These are phyloP conservation scores for Meghimatium bilineatum DNA, from an alignment of 2,888 invertebrate species.

Conservation along the genomic window DNA sequence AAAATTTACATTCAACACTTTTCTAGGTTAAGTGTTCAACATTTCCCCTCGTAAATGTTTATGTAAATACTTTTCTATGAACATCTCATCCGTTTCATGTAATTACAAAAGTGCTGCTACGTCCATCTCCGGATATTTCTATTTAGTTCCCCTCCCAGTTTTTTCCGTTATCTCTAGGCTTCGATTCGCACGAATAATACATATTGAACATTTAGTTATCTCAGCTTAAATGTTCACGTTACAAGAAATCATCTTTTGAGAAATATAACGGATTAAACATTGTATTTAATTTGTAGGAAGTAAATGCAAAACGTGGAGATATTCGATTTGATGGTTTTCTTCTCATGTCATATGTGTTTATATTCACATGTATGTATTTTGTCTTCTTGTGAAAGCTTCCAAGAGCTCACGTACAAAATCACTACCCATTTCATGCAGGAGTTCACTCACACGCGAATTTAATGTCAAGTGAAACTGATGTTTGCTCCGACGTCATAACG, in stretches of 20 bases:
- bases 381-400: not conserved
- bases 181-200: not conserved
- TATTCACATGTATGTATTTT: not conserved
- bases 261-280: slow-evolving; percentile 17
- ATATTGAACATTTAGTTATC: not conserved
- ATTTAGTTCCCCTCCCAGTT: not conserved
- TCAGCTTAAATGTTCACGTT: not conserved
- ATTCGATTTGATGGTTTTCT: not conserved
- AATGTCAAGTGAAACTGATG: slow-evolving; percentile 13
- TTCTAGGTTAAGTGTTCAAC: too few relatives aligned
- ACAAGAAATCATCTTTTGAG: slow-evolving; percentile 2
- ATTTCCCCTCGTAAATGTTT: too few relatives aligned
- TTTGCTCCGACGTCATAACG: slow-evolving; percentile 12
- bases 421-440: slow-evolving; percentile 5
- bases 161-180: not conserved
- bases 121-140: not conserved
- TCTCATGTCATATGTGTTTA: not conserved
- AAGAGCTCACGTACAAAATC: slow-evolving; percentile 10
- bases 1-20: too few relatives aligned
- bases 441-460: slow-evolving; percentile 9
- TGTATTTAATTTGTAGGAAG: not conserved
- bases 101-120: not conserved
- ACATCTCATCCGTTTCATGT: not conserved
- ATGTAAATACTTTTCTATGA: not conserved
- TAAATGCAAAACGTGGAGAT: not conserved